These are phyloP conservation scores for Lymantria monacha DNA, from an alignment of 2,888 invertebrate genomes.

Conservation along the genomic window DNA sequence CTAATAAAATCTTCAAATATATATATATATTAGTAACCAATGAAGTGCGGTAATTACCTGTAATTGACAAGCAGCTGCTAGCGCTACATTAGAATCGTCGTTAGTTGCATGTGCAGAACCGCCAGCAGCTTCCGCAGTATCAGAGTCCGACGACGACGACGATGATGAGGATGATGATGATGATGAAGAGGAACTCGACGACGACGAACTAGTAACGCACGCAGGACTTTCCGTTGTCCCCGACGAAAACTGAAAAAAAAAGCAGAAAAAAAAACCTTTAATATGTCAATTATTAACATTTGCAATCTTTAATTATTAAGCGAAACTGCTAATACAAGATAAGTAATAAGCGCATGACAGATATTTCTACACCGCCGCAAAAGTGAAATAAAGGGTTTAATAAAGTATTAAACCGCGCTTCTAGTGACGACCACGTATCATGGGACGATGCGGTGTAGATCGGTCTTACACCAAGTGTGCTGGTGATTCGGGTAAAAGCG, in stretches of 20 bases:
- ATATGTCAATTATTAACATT: not conserved
- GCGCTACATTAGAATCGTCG: constrained; percentile 80
- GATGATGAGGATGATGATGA: constrained; percentile 75
- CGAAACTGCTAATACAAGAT: too few species aligned
- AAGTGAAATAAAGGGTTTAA: too few species aligned
- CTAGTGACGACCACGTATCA: too few species aligned
- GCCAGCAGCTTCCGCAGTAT: constrained; percentile 69
- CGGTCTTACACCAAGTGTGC: too few species aligned
- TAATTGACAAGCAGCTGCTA: constrained; percentile 80
- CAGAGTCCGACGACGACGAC: constrained; percentile 73
- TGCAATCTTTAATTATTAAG: not conserved
- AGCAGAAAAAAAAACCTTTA: not conserved
- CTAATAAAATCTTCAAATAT: too few species aligned
- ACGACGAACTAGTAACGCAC: constrained; percentile 70
- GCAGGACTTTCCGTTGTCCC: constrained; percentile 63
- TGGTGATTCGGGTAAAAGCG: too few species aligned
- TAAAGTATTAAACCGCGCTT: too few species aligned
- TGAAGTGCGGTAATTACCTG: constrained; percentile 54
- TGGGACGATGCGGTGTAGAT: too few species aligned
- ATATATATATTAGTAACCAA: too few species aligned
- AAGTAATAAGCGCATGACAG: too few species aligned
- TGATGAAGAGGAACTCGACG: constrained; percentile 67
- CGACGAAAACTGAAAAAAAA: constrained; percentile 58
- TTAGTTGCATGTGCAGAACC: constrained; percentile 64
- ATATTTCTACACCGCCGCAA: too few species aligned